Evolutionary conservation across 2,888 invertebrate species (phyloP).

Genomic region (Coenonympha arcania): DNA sequence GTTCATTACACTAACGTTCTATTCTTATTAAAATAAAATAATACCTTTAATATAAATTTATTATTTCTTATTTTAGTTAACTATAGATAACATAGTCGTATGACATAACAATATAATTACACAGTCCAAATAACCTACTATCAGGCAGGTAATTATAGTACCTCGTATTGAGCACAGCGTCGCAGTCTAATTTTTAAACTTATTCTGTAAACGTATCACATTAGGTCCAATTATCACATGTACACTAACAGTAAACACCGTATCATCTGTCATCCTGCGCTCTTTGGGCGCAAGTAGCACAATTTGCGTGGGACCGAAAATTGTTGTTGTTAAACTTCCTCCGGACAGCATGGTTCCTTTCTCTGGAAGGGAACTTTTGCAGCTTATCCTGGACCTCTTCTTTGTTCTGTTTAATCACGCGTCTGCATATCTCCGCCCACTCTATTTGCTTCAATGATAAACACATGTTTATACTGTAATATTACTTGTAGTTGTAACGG

Average conservation of each 20-base stretch:
- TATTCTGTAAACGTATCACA: background rate
- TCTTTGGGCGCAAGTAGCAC: slow-evolving; percentile 55
- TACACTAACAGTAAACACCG: background rate
- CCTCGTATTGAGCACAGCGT: too few relatives aligned
- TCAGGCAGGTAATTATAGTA: too few relatives aligned
- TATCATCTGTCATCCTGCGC: slow-evolving; percentile 44
- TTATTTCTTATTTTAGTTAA: background rate
- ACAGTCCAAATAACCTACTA: background rate
- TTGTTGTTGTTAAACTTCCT: slow-evolving; percentile 70
- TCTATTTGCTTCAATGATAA: slow-evolving; percentile 61
- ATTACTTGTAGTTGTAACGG: background rate
- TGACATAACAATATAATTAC: background rate
- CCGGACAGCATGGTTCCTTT: slow-evolving; percentile 79
- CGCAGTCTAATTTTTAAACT: background rate
- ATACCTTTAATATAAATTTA: background rate
- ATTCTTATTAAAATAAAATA: too few relatives aligned
- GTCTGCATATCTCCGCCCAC: slow-evolving; percentile 57
- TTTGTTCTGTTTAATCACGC: slow-evolving; percentile 44
- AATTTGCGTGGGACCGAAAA: slow-evolving; percentile 54
- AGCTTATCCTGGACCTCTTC: slow-evolving; percentile 44
- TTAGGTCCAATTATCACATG: slow-evolving; percentile 1
- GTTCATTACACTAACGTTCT: too few relatives aligned
- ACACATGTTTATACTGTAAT: slow-evolving; percentile 48
- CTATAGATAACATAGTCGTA: background rate
- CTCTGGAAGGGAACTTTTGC: slow-evolving; percentile 79